Evolutionary conservation across 2,113 vertebrate genomes (phyloP).

Genomic region (Alosa alosa): DNA sequence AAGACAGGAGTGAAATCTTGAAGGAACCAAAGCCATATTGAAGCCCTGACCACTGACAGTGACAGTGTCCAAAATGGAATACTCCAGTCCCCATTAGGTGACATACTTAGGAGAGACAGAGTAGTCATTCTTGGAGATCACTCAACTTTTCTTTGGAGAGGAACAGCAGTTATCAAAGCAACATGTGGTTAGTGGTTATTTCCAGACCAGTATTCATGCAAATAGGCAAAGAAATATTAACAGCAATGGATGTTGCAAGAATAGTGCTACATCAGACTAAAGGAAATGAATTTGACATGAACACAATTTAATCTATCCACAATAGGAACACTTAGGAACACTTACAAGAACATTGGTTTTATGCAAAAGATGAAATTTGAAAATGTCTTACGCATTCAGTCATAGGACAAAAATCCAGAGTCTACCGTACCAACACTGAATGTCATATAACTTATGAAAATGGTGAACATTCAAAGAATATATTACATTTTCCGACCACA

Average conservation of each 20-base stretch:
- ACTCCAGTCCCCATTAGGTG: conserved; percentile 1
- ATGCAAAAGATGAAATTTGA: conserved; percentile 5
- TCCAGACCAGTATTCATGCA: neutral
- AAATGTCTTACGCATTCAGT: conserved; percentile 40
- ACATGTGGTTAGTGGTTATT: conserved; percentile 6
- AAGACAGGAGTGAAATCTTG: neutral
- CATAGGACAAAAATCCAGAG: conserved; percentile 72
- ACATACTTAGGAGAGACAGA: neutral
- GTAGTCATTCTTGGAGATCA: neutral
- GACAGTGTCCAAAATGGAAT: conserved; percentile 1
- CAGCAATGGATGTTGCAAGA: neutral
- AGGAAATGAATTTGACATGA: neutral
- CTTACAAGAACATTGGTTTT: neutral
- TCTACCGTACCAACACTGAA: conserved; percentile 47
- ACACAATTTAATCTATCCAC: conserved; percentile 13
- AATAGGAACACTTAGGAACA: conserved; percentile 7
- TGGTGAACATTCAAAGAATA: conserved; percentile 44
- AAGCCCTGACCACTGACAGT: neutral
- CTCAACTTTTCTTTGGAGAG: neutral
- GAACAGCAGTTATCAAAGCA: neutral
- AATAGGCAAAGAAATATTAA: neutral
- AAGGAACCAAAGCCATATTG: neutral
- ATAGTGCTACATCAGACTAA: neutral
- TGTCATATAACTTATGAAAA: conserved; percentile 47
- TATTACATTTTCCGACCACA: conserved; percentile 46